Evolutionary conservation across 2,113 vertebrate genomes (phyloP).

Genomic region (Coptodon bakossiorum): DNA sequence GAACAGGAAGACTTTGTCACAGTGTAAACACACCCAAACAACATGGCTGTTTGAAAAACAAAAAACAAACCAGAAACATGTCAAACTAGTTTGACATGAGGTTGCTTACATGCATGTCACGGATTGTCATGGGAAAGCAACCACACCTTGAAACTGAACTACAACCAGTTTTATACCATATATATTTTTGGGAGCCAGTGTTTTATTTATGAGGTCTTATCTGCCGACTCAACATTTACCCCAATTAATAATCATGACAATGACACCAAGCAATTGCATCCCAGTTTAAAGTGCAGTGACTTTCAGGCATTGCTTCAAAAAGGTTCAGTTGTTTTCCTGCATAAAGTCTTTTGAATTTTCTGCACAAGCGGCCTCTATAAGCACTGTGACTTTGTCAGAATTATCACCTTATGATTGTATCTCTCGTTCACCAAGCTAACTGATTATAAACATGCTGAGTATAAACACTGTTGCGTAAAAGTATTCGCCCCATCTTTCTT

Average conservation of each 20-base stretch:
- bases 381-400: not conserved
- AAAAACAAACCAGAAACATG: not conserved
- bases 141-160: not conserved
- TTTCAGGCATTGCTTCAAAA: not conserved
- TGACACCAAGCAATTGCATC: not conserved
- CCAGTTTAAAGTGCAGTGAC: not conserved
- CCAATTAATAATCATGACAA: not conserved
- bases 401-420: not conserved
- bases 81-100: not conserved
- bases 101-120: rapidly evolving
- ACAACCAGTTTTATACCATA: not conserved
- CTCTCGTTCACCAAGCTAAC: not conserved
- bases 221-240: not conserved
- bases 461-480: not conserved
- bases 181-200: not conserved
- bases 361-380: rapidly evolving
- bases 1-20: not conserved
- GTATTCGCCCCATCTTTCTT: not conserved
- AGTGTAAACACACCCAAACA: not conserved
- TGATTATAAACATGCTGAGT: not conserved
- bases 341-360: not conserved
- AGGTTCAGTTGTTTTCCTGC: not conserved
- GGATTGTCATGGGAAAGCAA: rapidly evolving
- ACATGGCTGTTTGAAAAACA: not conserved
- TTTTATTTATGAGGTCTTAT: not conserved